Evolutionary conservation across 1,140 invertebrate species (phyloP).

Genomic region (Dysdera silvatica): DNA sequence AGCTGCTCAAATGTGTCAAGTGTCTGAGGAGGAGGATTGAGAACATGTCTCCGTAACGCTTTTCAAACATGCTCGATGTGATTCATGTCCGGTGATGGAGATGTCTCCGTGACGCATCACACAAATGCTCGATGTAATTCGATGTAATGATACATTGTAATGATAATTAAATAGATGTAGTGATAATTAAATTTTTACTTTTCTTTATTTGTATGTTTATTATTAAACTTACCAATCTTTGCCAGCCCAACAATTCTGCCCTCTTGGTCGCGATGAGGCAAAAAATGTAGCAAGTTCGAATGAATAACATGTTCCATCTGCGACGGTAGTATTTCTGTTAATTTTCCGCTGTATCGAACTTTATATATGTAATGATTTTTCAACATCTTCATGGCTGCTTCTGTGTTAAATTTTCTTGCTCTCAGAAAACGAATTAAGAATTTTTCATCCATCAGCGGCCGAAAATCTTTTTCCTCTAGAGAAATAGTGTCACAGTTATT

Average conservation of each 20-base stretch:
- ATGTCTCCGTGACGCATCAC: too few species aligned
- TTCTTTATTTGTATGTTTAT: too few species aligned
- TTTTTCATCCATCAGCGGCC: neutral
- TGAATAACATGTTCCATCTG: neutral
- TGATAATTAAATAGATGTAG: too few species aligned
- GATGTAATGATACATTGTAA: too few species aligned
- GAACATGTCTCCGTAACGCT: too few species aligned
- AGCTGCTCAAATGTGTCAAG: too few species aligned
- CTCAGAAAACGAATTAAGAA: constrained; percentile 22
- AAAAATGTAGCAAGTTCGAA: neutral
- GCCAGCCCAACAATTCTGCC: neutral
- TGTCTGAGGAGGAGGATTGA: too few species aligned
- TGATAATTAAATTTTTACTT: too few species aligned
- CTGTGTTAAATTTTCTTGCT: constrained; percentile 14
- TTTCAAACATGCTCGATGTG: too few species aligned
- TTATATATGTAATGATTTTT: constrained; percentile 16
- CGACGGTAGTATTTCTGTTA: constrained; percentile 1
- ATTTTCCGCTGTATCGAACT: neutral
- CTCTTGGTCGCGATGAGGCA: neutral
- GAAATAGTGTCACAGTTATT: too few species aligned
- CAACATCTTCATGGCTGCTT: constrained; percentile 6
- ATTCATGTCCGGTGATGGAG: too few species aligned
- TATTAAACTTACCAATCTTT: neutral
- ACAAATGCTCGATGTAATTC: too few species aligned
- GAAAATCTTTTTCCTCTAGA: constrained; percentile 13